Evolutionary conservation across 2,113 vertebrate species (phyloP), one percentile per base, ranked within the genome.

Genomic region (Setophaga kirtlandii): DNA sequence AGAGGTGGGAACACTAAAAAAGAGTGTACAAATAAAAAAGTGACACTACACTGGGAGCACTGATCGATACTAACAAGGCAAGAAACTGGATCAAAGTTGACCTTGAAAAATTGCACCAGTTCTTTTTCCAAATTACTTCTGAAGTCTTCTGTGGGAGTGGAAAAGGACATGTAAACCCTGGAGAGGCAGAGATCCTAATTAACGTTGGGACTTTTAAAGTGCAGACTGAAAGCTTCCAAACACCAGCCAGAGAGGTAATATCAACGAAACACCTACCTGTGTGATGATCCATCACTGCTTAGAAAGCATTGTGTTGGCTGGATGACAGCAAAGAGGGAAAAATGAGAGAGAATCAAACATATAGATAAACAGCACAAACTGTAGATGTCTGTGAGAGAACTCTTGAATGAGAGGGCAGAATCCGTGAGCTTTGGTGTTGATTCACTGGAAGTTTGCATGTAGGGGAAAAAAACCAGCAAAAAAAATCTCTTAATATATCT

Each of bases 11-110:
- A 41, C 0, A 0, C 23, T 70, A 46, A 47, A 41, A 89, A 86
- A 80, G 13, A 15, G 3, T 37, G 28, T 58, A 49, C 50, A 89
- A 91, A 67, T 41, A 19, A 62, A 90, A 86, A 89, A 67, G 30
- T 75, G 47, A 42, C 44, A 47, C 16, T 24, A 60, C n/a, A 30
- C 37, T 0, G 1, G 10, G 13, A 56, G 10, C 7, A 2, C 1
- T 60, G 60, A 64, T 91, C 41, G 0, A 56, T 85, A 76, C n/a
- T 31, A 83, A 76, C 49, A 60, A 68, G 53, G 21, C 12, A 82
- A 64, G n/a, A 64, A 89, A 64, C 37, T 76, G 41, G 11, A 84
- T 75, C 69, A 79, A 87, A 71, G 6, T 0, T 5, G 21, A 82
- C 33, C 52, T 70, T 68, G 58, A 94, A 90, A 89, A 81, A 84